A percentile compares a stretch with the other conserved stretches of the same genome.
These are phyloP conservation scores for Eurypyga helias DNA, from an alignment of 2,113 vertebrate genomes.

Conservation along the genomic window DNA sequence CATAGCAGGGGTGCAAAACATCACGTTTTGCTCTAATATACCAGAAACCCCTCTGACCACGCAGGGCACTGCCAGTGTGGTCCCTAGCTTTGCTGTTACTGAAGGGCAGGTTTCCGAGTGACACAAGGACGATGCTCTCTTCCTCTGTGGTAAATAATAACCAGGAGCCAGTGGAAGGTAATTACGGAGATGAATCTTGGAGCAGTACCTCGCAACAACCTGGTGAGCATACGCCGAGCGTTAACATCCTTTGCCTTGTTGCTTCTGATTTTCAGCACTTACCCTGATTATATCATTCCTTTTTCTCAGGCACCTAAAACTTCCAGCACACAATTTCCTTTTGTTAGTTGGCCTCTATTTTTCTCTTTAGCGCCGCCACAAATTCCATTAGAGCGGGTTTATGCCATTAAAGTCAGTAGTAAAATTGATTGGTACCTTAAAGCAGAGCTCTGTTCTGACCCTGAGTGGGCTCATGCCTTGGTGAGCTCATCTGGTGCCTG, in stretches of 20 bases:
- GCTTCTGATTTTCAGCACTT: neutral
- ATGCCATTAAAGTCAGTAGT: slow-evolving; percentile 16
- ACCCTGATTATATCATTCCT: neutral
- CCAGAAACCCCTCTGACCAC: neutral
- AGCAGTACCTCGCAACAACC: neutral
- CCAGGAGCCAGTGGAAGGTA: neutral
- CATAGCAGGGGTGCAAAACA: neutral
- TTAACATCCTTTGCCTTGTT: neutral
- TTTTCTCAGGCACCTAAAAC: neutral
- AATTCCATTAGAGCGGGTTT: slow-evolving; percentile 25
- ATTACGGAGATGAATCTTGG: neutral
- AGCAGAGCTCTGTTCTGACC: neutral
- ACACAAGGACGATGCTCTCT: neutral
- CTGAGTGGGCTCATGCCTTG: neutral
- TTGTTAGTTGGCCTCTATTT: slow-evolving; percentile 8
- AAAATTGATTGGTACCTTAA: slow-evolving; percentile 46
- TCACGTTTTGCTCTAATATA: rapidly evolving
- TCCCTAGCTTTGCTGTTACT: neutral
- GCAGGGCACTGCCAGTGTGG: neutral
- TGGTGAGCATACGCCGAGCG: neutral
- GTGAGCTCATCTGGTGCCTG: neutral
- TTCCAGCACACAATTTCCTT: slow-evolving; percentile 1
- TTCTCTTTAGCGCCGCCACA: neutral
- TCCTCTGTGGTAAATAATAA: neutral
- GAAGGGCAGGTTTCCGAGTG: neutral